phyloP scores from a whole-genome alignment of 2,888 invertebrate species.

The Lithophane socia region DNA sequence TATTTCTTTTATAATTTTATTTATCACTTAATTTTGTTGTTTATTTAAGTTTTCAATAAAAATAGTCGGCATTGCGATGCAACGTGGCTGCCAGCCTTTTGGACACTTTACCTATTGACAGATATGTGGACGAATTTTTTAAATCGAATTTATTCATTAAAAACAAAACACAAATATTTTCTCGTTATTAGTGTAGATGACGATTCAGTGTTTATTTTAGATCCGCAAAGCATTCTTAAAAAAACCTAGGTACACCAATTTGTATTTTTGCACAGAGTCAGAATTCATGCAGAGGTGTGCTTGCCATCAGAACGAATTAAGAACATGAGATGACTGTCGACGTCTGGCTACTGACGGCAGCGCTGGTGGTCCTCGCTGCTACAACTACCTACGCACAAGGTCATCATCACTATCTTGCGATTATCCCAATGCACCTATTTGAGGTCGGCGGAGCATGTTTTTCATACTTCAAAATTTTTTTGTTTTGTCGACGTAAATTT shows the following conservation, averaged over 20 bases:
- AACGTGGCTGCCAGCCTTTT: too few species aligned
- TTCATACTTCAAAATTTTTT: neutral
- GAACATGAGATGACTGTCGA: conserved; percentile 77
- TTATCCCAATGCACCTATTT: neutral
- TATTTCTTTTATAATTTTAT: neutral
- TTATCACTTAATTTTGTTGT: neutral
- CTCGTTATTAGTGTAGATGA: too few species aligned
- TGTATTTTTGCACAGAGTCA: conserved; percentile 20
- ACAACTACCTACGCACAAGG: conserved; percentile 66
- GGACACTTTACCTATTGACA: too few species aligned
- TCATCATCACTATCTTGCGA: neutral
- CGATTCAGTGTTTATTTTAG: neutral
- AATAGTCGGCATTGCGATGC: too few species aligned
- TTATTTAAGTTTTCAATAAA: neutral
- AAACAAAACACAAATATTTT: too few species aligned
- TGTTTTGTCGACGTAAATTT: too few species aligned
- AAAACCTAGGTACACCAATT: neutral
- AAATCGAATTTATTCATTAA: too few species aligned
- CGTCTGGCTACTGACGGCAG: conserved; percentile 61
- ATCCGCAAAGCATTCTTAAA: neutral
- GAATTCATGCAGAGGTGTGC: conserved; percentile 1
- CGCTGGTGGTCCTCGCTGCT: conserved; percentile 64
- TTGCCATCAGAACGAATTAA: conserved; percentile 12
- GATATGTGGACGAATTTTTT: too few species aligned
- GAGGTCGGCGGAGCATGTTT: neutral